Evolutionary conservation across 2,888 invertebrate genomes (phyloP).

Genomic region (Gortyna flavago): DNA sequence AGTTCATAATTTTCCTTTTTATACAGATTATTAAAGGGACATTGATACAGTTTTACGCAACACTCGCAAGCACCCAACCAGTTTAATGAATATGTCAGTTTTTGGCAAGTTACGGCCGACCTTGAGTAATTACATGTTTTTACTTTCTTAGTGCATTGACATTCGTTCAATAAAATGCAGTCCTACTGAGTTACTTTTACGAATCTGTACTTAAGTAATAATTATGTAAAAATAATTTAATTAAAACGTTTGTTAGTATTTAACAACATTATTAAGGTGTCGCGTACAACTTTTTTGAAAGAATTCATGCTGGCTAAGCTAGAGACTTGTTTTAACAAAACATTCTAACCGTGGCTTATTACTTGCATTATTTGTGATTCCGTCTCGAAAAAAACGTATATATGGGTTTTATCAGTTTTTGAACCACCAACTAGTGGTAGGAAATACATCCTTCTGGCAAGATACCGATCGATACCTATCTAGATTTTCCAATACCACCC

Average conservation of each 20-base stretch:
- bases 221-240: not conserved
- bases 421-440: not conserved
- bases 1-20: conserved; percentile 38
- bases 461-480: not conserved
- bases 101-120: conserved; percentile 13
- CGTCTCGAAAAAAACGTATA: not conserved
- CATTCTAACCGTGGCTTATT: not conserved
- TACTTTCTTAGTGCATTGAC: conserved; percentile 11
- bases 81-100: conserved; percentile 13
- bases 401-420: not conserved
- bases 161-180: conserved; percentile 1
- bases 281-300: not conserved
- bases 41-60: conserved; percentile 26
- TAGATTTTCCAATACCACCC: too few species aligned
- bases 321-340: not conserved
- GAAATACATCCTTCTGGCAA: not conserved
- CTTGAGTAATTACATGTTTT: conserved; percentile 16
- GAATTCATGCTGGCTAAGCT: too few species aligned
- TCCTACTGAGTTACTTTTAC: too few species aligned
- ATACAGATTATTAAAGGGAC: conserved; percentile 34
- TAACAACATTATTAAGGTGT: not conserved
- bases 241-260: not conserved
- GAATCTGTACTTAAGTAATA: not conserved
- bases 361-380: not conserved
- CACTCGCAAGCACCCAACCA: not conserved